Percentiles rank a stretch among this genome's conserved stretches.
Evolutionary conservation across 2,113 vertebrate species (phyloP).

Genomic region (Actenoides lindsayi): DNA sequence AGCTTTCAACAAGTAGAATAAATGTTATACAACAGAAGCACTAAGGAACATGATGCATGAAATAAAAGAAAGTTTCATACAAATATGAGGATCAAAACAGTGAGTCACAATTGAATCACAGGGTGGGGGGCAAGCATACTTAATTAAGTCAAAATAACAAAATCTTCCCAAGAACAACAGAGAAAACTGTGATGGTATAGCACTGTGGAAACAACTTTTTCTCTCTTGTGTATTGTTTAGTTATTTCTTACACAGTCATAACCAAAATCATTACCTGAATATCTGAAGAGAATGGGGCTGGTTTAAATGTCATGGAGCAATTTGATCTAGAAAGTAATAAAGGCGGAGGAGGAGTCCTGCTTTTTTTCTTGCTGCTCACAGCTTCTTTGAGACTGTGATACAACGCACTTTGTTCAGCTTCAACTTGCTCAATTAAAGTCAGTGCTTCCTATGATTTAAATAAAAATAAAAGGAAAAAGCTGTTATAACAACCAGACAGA

Average conservation of each 20-base stretch:
- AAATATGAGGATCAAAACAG: conserved; percentile 23
- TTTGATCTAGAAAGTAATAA: conserved; percentile 83
- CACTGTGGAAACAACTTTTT: not conserved
- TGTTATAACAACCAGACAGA: not conserved
- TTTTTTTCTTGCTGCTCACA: conserved; percentile 57
- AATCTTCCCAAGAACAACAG: not conserved
- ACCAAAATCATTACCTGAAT: conserved; percentile 77
- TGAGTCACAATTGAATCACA: not conserved
- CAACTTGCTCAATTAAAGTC: conserved; percentile 83
- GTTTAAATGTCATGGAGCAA: conserved; percentile 84
- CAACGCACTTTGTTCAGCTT: conserved; percentile 82
- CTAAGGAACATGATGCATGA: not conserved
- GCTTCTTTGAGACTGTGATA: conserved; percentile 64
- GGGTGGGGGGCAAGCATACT: not conserved
- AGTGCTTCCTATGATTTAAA: conserved; percentile 81
- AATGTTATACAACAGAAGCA: not conserved
- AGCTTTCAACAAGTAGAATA: not conserved
- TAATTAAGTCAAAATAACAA: conserved; percentile 1
- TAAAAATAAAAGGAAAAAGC: conserved; percentile 9
- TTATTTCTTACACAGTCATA: not conserved
- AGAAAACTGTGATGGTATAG: not conserved
- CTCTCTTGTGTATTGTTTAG: not conserved
- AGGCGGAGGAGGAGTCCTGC: conserved; percentile 83
- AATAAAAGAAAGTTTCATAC: not conserved
- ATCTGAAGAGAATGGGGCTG: conserved; percentile 82